Evolutionary conservation across 2,888 invertebrate species (phyloP).

Genomic region (Tachina fera): DNA sequence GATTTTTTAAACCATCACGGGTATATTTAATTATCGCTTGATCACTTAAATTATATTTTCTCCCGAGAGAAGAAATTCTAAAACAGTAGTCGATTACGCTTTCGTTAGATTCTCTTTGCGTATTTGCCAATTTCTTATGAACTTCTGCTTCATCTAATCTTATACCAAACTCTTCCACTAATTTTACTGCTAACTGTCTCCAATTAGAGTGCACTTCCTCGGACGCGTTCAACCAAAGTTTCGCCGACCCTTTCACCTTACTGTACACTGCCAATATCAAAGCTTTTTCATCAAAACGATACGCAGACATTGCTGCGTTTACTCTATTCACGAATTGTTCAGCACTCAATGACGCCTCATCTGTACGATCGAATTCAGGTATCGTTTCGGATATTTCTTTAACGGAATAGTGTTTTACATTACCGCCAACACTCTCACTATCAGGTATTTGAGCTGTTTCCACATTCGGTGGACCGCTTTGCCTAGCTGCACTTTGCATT

Average conservation of each 20-base stretch:
- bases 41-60: neutral
- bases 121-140: neutral
- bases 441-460: too few species aligned
- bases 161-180: slow-evolving; percentile 41
- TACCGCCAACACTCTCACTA: too few species aligned
- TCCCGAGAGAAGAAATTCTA: too few species aligned
- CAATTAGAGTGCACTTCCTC: slow-evolving; percentile 19
- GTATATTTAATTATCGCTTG: neutral
- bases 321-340: slow-evolving; percentile 51
- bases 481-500: neutral
- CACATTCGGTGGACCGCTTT: too few species aligned
- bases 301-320: slow-evolving; percentile 30
- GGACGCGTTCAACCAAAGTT: slow-evolving; percentile 26
- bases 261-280: too few species aligned
- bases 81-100: neutral
- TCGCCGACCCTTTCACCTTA: too few species aligned
- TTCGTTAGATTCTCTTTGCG: neutral
- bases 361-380: slow-evolving; percentile 52
- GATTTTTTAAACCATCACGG: slow-evolving; percentile 7
- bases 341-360: too few species aligned
- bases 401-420: slow-evolving; percentile 15
- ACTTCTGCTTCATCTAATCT: neutral
- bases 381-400: slow-evolving; percentile 53
- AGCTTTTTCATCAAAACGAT: neutral
- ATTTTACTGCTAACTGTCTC: neutral